phyloP scores from a whole-genome alignment of 2,797 vertebrate genomes.

The Euphonia xanthogaster region DNA sequence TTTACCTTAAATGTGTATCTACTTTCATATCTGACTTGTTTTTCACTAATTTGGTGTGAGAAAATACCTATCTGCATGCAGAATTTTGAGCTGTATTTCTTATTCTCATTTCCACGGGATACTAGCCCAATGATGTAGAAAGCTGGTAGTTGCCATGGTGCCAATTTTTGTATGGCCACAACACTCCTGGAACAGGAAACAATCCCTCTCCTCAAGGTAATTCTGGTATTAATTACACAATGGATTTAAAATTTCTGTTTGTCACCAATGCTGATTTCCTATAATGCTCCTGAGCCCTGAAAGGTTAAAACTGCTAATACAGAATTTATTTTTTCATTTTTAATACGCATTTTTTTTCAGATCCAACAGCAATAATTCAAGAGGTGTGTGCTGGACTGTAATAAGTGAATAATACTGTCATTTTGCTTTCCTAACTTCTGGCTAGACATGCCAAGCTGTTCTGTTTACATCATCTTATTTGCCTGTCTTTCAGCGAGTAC shows the following conservation, averaged over 20 bases:
- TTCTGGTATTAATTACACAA: neutral
- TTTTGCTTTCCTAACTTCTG: neutral
- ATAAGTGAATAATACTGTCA: neutral
- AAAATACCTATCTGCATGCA: neutral
- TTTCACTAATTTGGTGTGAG: neutral
- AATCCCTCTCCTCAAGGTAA: neutral
- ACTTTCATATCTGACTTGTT: neutral
- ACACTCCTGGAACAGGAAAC: neutral
- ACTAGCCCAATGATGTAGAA: neutral
- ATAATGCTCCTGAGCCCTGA: neutral
- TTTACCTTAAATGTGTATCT: neutral
- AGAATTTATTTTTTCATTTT: neutral
- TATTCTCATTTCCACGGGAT: neutral
- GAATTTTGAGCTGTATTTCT: neutral
- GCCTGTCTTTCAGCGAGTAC: conserved; percentile 82
- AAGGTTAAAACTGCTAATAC: neutral
- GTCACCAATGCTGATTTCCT: neutral
- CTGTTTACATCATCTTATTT: neutral
- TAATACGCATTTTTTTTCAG: neutral
- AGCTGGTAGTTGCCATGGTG: neutral
- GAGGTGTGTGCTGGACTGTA: neutral
- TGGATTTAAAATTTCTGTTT: neutral
- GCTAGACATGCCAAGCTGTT: neutral
- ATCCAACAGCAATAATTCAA: neutral
- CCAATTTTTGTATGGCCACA: neutral